phyloP scores from a whole-genome alignment of 2,888 invertebrate species.

The Chironomus riparius region DNA sequence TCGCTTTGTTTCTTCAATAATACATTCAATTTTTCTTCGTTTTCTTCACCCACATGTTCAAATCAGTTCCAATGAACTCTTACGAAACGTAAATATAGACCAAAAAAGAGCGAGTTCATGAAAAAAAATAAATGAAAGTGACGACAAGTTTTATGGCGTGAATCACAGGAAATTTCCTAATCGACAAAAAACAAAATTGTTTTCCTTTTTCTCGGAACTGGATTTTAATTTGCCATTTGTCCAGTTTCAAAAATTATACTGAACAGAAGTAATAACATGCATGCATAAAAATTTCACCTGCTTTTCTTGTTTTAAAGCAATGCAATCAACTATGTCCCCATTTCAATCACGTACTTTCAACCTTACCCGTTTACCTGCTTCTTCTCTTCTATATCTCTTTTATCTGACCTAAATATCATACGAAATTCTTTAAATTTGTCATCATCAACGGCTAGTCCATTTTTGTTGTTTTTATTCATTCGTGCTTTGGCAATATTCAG shows the following conservation, averaged over 20 bases:
- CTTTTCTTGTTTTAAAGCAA: background rate
- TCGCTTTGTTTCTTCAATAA: no score
- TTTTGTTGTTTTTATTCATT: background rate
- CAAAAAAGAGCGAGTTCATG: background rate
- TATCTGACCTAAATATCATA: background rate
- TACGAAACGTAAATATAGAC: background rate
- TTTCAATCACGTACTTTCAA: slow-evolving; percentile 4
- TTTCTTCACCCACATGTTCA: no score
- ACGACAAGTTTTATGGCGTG: background rate
- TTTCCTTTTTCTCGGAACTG: background rate
- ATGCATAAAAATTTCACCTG: background rate
- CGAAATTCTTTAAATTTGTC: background rate
- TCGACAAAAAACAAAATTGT: background rate
- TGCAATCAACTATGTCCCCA: background rate
- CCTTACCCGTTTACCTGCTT: background rate
- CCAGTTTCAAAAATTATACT: background rate
- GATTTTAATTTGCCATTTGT: no score
- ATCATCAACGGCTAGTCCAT: background rate
- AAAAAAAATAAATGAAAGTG: background rate
- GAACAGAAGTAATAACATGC: no score
- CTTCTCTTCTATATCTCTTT: background rate
- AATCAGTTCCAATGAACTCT: no score
- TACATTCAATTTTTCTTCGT: no score
- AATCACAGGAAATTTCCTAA: background rate
- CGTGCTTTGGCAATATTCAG: no score